Percentiles rank a stretch among this genome's conserved stretches.
Evolutionary conservation across 2,888 invertebrate genomes (phyloP).

Genomic region (Cataglyphis altisquamis): DNA sequence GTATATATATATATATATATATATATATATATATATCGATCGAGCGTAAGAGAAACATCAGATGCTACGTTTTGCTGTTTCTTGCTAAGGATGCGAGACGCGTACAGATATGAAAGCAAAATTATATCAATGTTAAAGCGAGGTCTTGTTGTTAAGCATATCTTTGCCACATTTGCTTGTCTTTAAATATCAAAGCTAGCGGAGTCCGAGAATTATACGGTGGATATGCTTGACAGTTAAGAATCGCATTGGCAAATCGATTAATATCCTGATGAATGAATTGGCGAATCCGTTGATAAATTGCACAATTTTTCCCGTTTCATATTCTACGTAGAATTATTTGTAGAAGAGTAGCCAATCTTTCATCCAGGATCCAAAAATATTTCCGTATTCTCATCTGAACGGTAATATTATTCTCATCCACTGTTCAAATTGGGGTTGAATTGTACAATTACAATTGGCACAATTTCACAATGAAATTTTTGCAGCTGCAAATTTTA

Average conservation of each 20-base stretch:
- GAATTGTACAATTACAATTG: neutral
- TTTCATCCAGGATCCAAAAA: neutral
- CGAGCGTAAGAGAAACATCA: neutral
- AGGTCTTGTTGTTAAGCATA: conserved; percentile 37
- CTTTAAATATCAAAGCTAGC: conserved; percentile 31
- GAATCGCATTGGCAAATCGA: neutral
- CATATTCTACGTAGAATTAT: neutral
- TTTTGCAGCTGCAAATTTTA: neutral
- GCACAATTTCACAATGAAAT: neutral
- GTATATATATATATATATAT: neutral
- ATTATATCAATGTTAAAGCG: conserved; percentile 29
- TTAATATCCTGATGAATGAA: neutral
- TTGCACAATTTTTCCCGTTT: neutral
- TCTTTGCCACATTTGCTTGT: conserved; percentile 13
- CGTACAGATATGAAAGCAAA: neutral
- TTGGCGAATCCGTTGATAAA: neutral
- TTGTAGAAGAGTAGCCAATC: neutral
- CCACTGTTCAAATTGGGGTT: neutral
- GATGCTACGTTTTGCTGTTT: neutral
- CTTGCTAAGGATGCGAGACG: neutral
- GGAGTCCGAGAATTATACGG: conserved; percentile 27
- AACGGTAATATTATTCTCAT: neutral
- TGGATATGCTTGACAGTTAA: conserved; percentile 59
- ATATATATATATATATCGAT: neutral
- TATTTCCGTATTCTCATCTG: neutral